These are phyloP conservation scores for Agonopterix heracliana DNA, from an alignment of 2,888 invertebrate genomes.

Conservation along the genomic window DNA sequence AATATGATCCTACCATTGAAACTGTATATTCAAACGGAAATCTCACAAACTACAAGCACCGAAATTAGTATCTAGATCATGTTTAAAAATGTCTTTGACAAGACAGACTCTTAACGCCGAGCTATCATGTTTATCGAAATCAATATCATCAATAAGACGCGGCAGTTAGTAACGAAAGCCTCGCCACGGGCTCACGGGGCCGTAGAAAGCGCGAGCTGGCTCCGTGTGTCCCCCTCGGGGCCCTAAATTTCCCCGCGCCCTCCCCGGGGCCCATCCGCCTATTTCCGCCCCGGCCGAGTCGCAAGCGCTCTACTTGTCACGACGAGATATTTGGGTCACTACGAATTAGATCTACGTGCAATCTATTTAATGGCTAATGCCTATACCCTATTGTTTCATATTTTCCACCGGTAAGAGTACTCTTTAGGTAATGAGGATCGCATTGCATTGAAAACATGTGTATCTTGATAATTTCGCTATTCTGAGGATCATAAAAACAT, in stretches of 20 bases:
- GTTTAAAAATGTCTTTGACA: too few relatives aligned
- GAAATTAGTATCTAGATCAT: too few relatives aligned
- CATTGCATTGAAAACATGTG: too few relatives aligned
- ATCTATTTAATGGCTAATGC: constrained; percentile 36
- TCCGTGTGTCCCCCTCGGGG: constrained; percentile 36
- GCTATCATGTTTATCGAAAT: constrained; percentile 2
- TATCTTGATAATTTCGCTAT: too few relatives aligned
- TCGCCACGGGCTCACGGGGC: constrained; percentile 5
- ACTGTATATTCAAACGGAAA: too few relatives aligned
- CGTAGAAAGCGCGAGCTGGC: constrained; percentile 23
- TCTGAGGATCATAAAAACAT: too few relatives aligned
- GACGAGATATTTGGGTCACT: constrained; percentile 60
- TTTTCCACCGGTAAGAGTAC: not conserved
- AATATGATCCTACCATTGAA: too few relatives aligned
- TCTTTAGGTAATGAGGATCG: not conserved
- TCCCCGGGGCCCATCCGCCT: constrained; percentile 53
- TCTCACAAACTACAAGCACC: too few relatives aligned
- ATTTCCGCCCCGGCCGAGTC: constrained; percentile 38
- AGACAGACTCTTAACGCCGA: not conserved
- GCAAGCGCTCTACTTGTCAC: constrained; percentile 40
- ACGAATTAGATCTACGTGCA: constrained; percentile 50
- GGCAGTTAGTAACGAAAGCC: constrained; percentile 7
- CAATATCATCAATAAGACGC: constrained; percentile 7
- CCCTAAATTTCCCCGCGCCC: constrained; percentile 40
- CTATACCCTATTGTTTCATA: not conserved